Evolutionary conservation across 2,888 invertebrate genomes (phyloP).

Genomic region (Ophion costatus): DNA sequence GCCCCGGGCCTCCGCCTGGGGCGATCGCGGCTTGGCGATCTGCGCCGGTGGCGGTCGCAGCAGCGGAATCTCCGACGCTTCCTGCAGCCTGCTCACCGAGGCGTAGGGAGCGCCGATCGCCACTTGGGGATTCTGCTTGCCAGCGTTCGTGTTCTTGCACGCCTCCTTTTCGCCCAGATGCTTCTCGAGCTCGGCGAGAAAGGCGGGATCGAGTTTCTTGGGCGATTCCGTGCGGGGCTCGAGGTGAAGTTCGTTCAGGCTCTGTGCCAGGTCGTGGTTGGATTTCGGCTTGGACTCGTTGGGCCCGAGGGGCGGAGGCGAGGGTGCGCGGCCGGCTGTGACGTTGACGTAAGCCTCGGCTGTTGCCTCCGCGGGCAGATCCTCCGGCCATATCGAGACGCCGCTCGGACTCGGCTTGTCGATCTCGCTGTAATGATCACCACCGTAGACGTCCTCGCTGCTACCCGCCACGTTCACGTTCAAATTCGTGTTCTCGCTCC

Average conservation of each 20-base stretch:
- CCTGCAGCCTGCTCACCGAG: constrained; percentile 70
- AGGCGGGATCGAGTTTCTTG: constrained; percentile 85
- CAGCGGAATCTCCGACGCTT: constrained; percentile 81
- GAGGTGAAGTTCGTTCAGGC: constrained; percentile 73
- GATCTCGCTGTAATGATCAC: constrained; percentile 79
- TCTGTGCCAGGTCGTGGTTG: constrained; percentile 78
- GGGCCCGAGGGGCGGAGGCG: constrained; percentile 74
- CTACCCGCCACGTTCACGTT: constrained; percentile 72
- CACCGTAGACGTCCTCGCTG: constrained; percentile 67
- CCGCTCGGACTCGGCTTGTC: constrained; percentile 73
- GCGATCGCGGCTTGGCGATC: constrained; percentile 78
- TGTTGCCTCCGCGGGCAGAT: constrained; percentile 69
- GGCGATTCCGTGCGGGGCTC: constrained; percentile 76
- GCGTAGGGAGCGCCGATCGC: constrained; percentile 62
- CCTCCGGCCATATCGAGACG: constrained; percentile 78
- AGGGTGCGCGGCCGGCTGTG: constrained; percentile 67
- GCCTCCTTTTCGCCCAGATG: constrained; percentile 85
- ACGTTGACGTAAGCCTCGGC: constrained; percentile 77
- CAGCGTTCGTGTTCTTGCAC: constrained; percentile 82
- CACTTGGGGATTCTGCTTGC: constrained; percentile 68
- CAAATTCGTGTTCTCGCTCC: constrained; percentile 75
- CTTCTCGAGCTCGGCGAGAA: constrained; percentile 88
- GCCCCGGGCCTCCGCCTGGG: constrained; percentile 61
- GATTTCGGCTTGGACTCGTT: constrained; percentile 78
- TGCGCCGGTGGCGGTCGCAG: constrained; percentile 85